These are phyloP conservation scores for Paramuricea clavata DNA, from an alignment of 92 coral and sea anemone species.

Conservation along the genomic window DNA sequence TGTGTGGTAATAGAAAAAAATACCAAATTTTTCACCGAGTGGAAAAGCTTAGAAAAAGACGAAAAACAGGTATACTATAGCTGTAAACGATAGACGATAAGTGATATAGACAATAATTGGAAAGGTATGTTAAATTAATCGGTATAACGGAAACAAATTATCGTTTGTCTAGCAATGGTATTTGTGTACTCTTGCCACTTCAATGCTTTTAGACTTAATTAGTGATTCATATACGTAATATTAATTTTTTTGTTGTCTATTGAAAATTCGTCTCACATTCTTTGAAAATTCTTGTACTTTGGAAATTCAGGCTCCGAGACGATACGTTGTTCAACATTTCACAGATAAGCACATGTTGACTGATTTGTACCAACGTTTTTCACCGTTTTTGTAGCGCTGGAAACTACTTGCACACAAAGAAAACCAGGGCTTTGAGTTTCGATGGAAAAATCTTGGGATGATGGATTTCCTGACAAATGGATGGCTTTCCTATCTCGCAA, in stretches of 20 bases:
- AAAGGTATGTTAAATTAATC: too few relatives aligned
- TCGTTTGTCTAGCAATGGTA: neutral
- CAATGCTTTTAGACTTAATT: too few relatives aligned
- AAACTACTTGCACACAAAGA: neutral
- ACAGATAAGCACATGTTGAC: neutral
- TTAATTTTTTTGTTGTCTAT: neutral
- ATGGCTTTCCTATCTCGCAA: neutral
- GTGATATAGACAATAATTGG: too few relatives aligned
- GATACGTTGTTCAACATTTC: neutral
- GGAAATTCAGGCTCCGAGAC: neutral
- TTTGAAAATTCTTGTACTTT: neutral
- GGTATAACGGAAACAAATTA: too few relatives aligned
- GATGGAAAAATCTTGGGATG: slow-evolving; percentile 3
- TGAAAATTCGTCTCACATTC: neutral
- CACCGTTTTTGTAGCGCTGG: neutral
- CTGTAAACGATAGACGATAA: neutral
- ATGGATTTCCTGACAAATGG: slow-evolving; percentile 3
- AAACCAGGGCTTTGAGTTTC: neutral
- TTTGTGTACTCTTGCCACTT: neutral
- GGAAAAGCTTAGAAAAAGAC: neutral
- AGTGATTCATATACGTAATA: neutral
- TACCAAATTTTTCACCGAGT: neutral
- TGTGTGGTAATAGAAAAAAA: neutral
- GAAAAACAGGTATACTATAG: neutral
- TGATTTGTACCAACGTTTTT: neutral